Base-by-base conservation (phyloP, 2,797 vertebrate species). In the Lophius americanus region DNA sequence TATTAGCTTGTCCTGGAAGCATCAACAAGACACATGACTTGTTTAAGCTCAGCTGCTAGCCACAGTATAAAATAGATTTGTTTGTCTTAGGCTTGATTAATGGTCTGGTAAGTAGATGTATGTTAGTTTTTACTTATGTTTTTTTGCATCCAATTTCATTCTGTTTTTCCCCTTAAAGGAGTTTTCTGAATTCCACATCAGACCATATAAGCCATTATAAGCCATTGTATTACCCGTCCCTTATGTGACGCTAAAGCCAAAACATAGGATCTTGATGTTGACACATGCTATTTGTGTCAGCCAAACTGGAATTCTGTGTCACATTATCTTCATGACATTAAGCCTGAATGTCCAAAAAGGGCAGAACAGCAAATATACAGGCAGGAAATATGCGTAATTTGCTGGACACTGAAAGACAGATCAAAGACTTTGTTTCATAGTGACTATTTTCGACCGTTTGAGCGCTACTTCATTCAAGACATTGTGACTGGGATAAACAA, bases 1-100 rank as follows among this genome's bases (percentile, higher is more conserved):
- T 64, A 88, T 89, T 87, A 87, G 81, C 69, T 79, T 82, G 60
- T 87, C 82, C 79, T 60, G 67, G 59, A 68, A 78, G 84, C 67
- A 85, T 73, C 62, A 32, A 88, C 49, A 32, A 81, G 74, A 81
- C 37, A 59, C 74, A 75, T 77, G 66, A 64, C 67, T 79, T 75
- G 78, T 77, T 84, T 73, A 48, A 64, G 46, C 53, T 76, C 0
- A 39, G 70, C 78, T 78, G 73, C 75, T 68, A 77, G 47, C 55
- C 39, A 14, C 63, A 58, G 63, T 70, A 55, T 77, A 57, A 76
- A 85, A 84, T 66, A 6, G 56, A 10, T 75, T 85, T 82, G 61
- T 78, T 73, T 77, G 63, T 50, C 75, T 79, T 58, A 51, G 63
- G 59, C 69, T 74, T 81, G 38, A 81, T 85, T 79, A 71, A 65